These are phyloP conservation scores for Paracentrotus lividus DNA, from an alignment of 53 echinoderm and acorn worm genomes.

Conservation along the genomic window DNA sequence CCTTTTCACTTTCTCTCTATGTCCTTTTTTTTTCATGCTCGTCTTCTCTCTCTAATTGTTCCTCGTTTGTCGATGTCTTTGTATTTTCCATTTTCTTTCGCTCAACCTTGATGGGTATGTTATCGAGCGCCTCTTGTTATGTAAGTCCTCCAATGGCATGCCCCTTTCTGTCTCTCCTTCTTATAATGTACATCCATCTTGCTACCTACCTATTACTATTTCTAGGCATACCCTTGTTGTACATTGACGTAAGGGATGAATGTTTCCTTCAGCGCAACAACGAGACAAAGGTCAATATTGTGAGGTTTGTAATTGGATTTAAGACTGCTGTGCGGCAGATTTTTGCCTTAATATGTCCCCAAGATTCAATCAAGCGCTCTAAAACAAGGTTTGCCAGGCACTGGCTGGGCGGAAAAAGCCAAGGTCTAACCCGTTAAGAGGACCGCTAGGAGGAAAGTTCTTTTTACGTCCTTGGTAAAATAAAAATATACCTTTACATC, in stretches of 20 bases:
- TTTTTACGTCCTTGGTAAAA: constrained; percentile 7
- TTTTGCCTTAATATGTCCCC: constrained; percentile 67
- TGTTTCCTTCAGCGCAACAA: constrained; percentile 48
- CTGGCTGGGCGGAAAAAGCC: background rate
- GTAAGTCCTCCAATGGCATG: background rate
- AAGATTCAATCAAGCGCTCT: constrained; percentile 63
- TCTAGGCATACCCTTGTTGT: background rate
- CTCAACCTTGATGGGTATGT: background rate
- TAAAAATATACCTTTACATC: background rate
- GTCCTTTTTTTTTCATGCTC: background rate
- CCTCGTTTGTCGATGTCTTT: background rate
- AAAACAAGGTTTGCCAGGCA: constrained; percentile 33
- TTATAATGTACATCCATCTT: background rate
- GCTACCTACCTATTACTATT: constrained; percentile 14
- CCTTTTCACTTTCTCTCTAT: background rate
- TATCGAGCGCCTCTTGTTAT: background rate
- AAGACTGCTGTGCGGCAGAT: constrained; percentile 57
- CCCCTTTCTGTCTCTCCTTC: background rate
- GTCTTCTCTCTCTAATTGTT: no score
- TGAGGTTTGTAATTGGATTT: constrained; percentile 54
- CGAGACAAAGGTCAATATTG: constrained; percentile 66
- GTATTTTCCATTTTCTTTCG: background rate
- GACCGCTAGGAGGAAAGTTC: constrained; percentile 12
- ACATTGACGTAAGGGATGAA: constrained; percentile 21
- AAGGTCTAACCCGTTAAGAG: constrained; percentile 20